Percentiles rank a stretch among this genome's conserved stretches.
Conservation (phyloP, 2,888 invertebrate genomes). For the Eupithecia centaureata region DNA sequence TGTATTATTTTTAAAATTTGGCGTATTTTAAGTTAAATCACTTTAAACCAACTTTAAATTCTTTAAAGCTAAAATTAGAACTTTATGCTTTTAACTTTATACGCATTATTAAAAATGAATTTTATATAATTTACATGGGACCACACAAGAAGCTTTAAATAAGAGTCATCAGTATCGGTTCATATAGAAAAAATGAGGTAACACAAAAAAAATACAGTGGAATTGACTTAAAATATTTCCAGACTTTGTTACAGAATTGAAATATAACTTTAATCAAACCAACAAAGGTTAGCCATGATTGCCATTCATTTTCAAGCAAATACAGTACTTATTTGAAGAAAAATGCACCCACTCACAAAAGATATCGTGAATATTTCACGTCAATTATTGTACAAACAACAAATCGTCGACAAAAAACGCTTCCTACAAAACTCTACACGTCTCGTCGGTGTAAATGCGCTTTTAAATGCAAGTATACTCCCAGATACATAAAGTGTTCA, state of each 20-base stretch:
- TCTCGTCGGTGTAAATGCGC: slow-evolving; percentile 64
- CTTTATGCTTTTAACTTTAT: too few relatives aligned
- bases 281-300: background rate
- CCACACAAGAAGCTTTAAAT: too few relatives aligned
- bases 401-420: slow-evolving; percentile 56
- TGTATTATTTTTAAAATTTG: too few relatives aligned
- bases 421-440: slow-evolving; percentile 63
- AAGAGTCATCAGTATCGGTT: too few relatives aligned
- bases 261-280: background rate
- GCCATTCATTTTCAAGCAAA: slow-evolving; percentile 37
- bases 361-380: slow-evolving; percentile 62
- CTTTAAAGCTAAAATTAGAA: too few relatives aligned
- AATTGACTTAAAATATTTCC: too few relatives aligned
- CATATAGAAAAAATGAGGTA: too few relatives aligned
- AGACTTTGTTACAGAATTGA: background rate
- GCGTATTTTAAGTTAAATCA: too few relatives aligned
- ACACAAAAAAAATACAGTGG: too few relatives aligned
- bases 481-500: slow-evolving; percentile 60
- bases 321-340: slow-evolving; percentile 31
- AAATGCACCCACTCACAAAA: slow-evolving; percentile 46
- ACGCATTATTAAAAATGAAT: too few relatives aligned
- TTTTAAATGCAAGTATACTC: slow-evolving; percentile 60
- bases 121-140: too few relatives aligned
- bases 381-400: slow-evolving; percentile 67
- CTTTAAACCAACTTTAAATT: too few relatives aligned